A percentile compares a stretch with the other conserved stretches of the same genome.
These are phyloP conservation scores for Scortum barcoo DNA, from an alignment of 2,113 vertebrate species.

Conservation along the genomic window DNA sequence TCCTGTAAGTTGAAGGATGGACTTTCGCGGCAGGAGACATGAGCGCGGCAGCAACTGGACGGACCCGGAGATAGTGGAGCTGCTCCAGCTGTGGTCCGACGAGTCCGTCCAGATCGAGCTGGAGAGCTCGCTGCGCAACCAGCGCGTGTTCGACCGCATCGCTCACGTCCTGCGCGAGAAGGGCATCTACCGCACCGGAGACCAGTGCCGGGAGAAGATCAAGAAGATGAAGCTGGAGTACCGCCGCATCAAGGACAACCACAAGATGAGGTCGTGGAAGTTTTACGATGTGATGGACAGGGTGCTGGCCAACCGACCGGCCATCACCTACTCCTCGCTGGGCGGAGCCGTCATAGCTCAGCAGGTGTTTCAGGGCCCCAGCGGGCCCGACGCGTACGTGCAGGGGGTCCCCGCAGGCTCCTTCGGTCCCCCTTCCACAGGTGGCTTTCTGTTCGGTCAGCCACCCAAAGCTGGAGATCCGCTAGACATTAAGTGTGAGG, in stretches of 20 bases:
- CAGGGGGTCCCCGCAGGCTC: conserved; percentile 68
- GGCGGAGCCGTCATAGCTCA: conserved; percentile 83
- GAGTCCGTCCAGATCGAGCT: conserved; percentile 89
- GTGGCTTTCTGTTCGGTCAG: conserved; percentile 84
- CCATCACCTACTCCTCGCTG: conserved; percentile 85
- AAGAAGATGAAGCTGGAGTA: conserved; percentile 97
- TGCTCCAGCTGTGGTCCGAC: conserved; percentile 91
- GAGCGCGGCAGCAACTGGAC: conserved; percentile 93
- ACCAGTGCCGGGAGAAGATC: conserved; percentile 93
- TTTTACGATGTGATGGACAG: conserved; percentile 94
- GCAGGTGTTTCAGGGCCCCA: conserved; percentile 84
- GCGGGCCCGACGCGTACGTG: conserved; percentile 77
- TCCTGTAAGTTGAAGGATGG: conserved; percentile 77
- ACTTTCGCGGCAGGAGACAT: conserved; percentile 90
- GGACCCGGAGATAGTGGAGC: conserved; percentile 91
- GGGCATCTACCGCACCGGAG: conserved; percentile 89
- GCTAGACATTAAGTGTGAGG: conserved; percentile 89
- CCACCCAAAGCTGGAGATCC: conserved; percentile 84
- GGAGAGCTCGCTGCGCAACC: conserved; percentile 91
- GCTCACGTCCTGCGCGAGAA: conserved; percentile 88
- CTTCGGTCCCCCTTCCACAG: conserved; percentile 75
- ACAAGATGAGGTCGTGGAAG: conserved; percentile 89
- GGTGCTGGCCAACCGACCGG: conserved; percentile 87
- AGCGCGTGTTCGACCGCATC: conserved; percentile 92
- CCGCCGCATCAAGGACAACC: conserved; percentile 90